Evolutionary conservation across 2,888 invertebrate species (phyloP).

Genomic region (Melieria picta): DNA sequence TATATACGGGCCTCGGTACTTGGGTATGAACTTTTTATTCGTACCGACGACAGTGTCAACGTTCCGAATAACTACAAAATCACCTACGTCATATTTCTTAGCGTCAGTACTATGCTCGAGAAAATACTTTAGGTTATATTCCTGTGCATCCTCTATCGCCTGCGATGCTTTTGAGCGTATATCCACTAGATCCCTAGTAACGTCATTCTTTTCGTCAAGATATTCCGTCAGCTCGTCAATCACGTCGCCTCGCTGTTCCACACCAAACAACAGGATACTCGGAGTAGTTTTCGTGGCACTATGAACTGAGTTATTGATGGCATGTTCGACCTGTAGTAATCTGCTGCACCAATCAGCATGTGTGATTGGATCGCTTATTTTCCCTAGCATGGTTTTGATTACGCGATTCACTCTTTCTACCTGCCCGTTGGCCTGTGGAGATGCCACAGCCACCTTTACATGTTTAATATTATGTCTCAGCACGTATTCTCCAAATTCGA

Average conservation of each 20-base stretch:
- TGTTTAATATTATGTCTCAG: conserved; percentile 18
- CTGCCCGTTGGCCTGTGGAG: conserved; percentile 28
- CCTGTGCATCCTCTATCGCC: neutral
- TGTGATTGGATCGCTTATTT: too few species aligned
- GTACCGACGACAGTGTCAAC: too few species aligned
- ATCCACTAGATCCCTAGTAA: too few species aligned
- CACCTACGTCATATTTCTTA: too few species aligned
- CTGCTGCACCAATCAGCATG: too few species aligned
- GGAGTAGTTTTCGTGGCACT: conserved; percentile 16
- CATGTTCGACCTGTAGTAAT: neutral
- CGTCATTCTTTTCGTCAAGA: conserved; percentile 2
- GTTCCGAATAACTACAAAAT: too few species aligned
- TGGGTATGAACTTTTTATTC: neutral
- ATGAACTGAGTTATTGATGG: conserved; percentile 25
- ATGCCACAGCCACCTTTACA: conserved; percentile 29
- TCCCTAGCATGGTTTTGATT: too few species aligned
- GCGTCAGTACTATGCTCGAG: neutral
- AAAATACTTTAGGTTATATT: neutral
- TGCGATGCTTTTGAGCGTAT: neutral
- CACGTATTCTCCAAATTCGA: conserved; percentile 19
- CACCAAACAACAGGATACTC: conserved; percentile 19
- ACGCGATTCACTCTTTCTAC: too few species aligned
- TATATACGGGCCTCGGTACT: neutral
- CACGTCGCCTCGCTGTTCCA: conserved; percentile 9
- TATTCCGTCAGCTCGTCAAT: conserved; percentile 25